Base-by-base conservation (phyloP, 64 coral and sea anemone species). In the Cladopsammia gracilis region DNA sequence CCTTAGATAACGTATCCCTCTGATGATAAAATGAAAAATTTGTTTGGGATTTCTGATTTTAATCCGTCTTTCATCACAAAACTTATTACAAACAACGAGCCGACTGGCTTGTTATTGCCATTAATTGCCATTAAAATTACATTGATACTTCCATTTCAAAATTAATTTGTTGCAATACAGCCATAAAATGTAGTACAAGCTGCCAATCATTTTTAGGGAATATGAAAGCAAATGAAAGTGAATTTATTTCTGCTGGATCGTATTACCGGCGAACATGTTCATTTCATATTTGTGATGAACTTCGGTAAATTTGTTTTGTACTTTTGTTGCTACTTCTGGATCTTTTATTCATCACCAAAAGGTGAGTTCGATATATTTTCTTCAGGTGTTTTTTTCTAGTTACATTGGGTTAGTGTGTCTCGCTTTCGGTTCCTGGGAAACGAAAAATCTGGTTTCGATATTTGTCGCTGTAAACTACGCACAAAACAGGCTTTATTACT, bases 91-190 rank as follows among this genome's bases (percentile, higher is more conserved):
- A 56, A 56, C 53, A 56, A 56, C 53, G 3, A 56, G 53, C 53
- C 53, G 53, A 56, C 2, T 56, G 62, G 62, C 62, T 64, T 64
- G 62, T 13, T 64, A 64, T 19, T 64, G 62, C 62, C 62, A 64
- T 64, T 64, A n/a, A n/a, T n/a, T n/a, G n/a, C n/a, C n/a, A n/a
- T 64, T 64, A 64, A 64, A 64, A 64, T 64, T 64, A 64, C 62
- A 64, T 64, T 64, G 14, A 64, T 64, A 64, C 62, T 64, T 64
- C 62, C 62, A 64, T 64, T 64, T 64, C 62, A 64, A 64, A 64
- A 18, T 64, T 64, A 64, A 64, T 64, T 64, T 64, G 62, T 19
- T 64, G 20, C 20, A n/a, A 64, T 64, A 64, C 62, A 64, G 62
- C 62, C 62, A 64, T 64, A 64, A 64, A 64, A 64, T 64, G 62